Conservation (phyloP, 2,113 vertebrate species). For the Asarcornis scutulata region DNA sequence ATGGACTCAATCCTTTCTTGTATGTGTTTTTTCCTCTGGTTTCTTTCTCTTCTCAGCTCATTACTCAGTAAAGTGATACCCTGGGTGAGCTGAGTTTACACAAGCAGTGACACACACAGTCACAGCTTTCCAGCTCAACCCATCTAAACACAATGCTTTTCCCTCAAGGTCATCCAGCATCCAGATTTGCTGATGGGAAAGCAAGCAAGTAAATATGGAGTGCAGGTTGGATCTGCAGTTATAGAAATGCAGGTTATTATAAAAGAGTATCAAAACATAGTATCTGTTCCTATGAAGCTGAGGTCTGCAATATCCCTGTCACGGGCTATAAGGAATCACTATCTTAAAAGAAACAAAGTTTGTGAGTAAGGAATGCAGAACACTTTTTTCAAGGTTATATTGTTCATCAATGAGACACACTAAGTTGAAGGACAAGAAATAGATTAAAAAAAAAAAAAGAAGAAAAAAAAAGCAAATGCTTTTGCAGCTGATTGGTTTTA, state of each 20-base stretch:
- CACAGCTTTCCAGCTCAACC: not conserved
- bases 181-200: not conserved
- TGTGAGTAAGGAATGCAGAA: not conserved
- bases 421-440: not conserved
- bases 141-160: not conserved
- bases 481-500: not conserved
- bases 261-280: not conserved
- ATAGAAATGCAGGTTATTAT: not conserved
- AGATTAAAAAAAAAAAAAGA: not conserved
- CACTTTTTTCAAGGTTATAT: not conserved
- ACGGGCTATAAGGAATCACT: not conserved
- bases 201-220: not conserved
- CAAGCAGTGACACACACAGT: not conserved
- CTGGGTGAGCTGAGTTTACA: not conserved
- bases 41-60: accelerated
- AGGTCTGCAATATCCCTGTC: not conserved
- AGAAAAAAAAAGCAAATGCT: not conserved
- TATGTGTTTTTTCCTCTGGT: not conserved
- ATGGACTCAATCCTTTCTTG: not conserved
- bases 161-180: not conserved
- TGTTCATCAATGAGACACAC: not conserved
- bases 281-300: not conserved
- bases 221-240: not conserved
- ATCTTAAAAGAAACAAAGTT: not conserved
- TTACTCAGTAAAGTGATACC: not conserved